Evolutionary conservation across 1,140 invertebrate species (phyloP), one percentile per base, ranked within the genome.

Genomic region (Drosophila aff.): DNA sequence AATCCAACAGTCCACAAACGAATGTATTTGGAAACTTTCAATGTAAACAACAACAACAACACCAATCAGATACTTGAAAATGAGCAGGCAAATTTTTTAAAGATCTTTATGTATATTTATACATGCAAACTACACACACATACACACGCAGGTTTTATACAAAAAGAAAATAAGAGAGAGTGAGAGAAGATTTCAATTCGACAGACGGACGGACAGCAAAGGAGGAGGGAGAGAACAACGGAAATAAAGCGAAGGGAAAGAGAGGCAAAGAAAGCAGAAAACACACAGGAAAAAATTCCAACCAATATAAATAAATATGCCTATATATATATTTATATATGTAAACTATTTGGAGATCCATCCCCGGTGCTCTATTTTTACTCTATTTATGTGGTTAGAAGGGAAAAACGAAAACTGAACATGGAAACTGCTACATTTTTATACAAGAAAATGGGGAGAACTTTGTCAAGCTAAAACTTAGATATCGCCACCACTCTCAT

Each of bases 321-420:
- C 53, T 67, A 63, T 82, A 62, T 66, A 63, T 87, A 87, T 87
- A 66, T 80, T 79, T 79, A 61, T 87, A 89, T 87, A 89, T 81
- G 85, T 81, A 76, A 84, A 89, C 85, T 90, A 90, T 90, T 90
- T 89, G 84, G 85, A 89, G 82, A 82, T 90, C 68, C 77, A 69
- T 90, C 59, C 77, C 65, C 76, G 69, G 75, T 84, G 84, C 85
- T 89, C 81, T 90, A 87, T 87, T 90, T 89, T 81, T 89, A 81
- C 81, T 90, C 83, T 87, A 84, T 89, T 81, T 89, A 81, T 89
- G 76, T 80, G 79, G 80, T 75, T 31, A 53, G 21, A 67, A 79
- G 66, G 71, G 62, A 74, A 49, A 66, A 61, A 44, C 64, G 47
- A 72, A 33, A 64, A 57, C 62, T 66, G 73, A 53, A 33, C 72